phyloP scores from a whole-genome alignment of 1,140 invertebrate genomes.

The Onthophagus taurus region DNA sequence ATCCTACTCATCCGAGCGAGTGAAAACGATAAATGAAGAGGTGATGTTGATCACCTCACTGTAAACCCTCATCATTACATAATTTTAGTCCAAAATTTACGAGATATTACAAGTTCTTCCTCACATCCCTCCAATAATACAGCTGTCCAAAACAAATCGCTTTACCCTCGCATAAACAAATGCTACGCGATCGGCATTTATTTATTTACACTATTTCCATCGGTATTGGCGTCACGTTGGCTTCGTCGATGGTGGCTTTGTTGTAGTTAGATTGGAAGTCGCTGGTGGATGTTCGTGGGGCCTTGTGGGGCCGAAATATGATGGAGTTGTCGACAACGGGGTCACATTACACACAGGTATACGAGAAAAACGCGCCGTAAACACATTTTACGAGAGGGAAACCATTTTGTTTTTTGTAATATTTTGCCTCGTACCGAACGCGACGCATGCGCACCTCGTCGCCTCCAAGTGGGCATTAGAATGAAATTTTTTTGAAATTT shows the following conservation, averaged over 20 bases:
- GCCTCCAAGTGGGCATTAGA: no score
- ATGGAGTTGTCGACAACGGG: constrained; percentile 6
- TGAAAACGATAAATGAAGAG: no score
- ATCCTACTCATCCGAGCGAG: no score
- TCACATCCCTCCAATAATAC: no score
- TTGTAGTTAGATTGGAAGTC: not conserved
- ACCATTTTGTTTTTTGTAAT: constrained; percentile 38
- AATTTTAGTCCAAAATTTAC: no score
- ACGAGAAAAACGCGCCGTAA: constrained; percentile 32
- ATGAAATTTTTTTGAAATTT: no score
- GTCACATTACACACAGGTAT: constrained; percentile 23
- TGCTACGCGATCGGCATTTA: constrained; percentile 8
- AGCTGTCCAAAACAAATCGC: not conserved
- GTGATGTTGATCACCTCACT: no score
- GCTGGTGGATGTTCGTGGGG: not conserved
- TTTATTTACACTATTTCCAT: constrained; percentile 17
- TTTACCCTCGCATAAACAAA: not conserved
- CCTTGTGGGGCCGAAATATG: not conserved
- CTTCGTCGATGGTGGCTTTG: no score
- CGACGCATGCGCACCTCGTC: constrained; percentile 11
- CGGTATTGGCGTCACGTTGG: constrained; percentile 12
- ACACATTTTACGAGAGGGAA: constrained; percentile 30
- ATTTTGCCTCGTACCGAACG: constrained; percentile 17
- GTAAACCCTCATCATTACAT: no score
- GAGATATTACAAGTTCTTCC: no score